phyloP scores from a whole-genome alignment of 2,797 vertebrate species.

The Mycteria americana region DNA sequence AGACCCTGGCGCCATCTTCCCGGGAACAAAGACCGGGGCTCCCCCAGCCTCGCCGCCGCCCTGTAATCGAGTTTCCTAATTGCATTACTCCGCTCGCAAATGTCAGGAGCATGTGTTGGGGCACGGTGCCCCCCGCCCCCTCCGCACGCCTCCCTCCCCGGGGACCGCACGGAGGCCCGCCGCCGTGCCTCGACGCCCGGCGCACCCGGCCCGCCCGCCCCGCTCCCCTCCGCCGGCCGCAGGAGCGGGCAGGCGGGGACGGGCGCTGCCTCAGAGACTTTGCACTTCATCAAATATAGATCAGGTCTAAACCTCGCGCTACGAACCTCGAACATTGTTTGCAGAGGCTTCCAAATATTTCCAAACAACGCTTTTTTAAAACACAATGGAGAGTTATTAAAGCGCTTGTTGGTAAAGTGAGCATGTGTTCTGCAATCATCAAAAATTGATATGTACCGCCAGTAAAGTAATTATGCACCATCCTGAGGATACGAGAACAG shows the following conservation, averaged over 20 bases:
- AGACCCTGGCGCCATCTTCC: constrained; percentile 41
- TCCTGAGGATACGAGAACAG: constrained; percentile 79
- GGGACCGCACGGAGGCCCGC: neutral
- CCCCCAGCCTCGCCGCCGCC: neutral
- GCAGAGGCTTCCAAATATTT: constrained; percentile 74
- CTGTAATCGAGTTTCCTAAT: constrained; percentile 72
- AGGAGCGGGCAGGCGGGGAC: neutral
- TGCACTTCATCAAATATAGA: constrained; percentile 47
- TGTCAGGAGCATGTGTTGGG: constrained; percentile 72
- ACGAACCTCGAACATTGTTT: constrained; percentile 61
- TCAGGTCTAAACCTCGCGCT: constrained; percentile 21
- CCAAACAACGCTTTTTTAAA: constrained; percentile 74
- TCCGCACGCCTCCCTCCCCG: neutral
- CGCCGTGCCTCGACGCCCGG: neutral
- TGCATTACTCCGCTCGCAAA: constrained; percentile 74
- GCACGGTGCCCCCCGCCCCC: neutral
- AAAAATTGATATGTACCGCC: constrained; percentile 84
- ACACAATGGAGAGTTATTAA: constrained; percentile 81
- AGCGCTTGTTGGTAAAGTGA: constrained; percentile 78
- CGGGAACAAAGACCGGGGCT: constrained; percentile 64
- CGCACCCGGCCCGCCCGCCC: neutral
- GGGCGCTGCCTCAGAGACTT: neutral
- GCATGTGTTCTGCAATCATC: constrained; percentile 81
- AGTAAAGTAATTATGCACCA: constrained; percentile 84
- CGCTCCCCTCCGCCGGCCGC: neutral